Base-by-base conservation (phyloP, 2,797 vertebrate genomes). In the Mormyrops boulengeri region DNA sequence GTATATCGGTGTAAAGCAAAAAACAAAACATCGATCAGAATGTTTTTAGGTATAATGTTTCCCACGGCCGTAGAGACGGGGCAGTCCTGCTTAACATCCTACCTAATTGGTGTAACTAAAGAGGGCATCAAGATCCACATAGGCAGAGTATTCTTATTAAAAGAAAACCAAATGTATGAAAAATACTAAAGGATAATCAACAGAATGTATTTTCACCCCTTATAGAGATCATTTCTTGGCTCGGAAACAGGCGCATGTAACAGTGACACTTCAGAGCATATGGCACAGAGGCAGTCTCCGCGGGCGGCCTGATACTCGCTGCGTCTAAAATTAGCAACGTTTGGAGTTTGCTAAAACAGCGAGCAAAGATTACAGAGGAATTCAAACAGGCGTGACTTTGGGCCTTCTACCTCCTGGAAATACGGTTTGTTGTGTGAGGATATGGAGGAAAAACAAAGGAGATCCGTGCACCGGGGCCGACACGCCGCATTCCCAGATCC, bases 321-420 rank as follows among this genome's bases (percentile, higher is more conserved):
- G 55, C 19, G 88, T 60, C 89, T 90, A 92, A 91, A 92, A 91
- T 90, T 92, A 91, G 92, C 90, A 62, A 77, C 41, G 77, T 85
- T 89, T 90, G 88, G 88, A 87, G 88, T 88, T 88, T 66, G 88
- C 90, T 89, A 86, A 90, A 47, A 86, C 73, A 50, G 80, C 49
- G 34, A 91, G 90, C 52, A 89, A 89, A 84, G 90, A 92, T 92
- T 89, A 91, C 69, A 47, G 87, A 50, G 87, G 55, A 86, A 91
- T 91, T 53, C 73, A 53, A 88, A 89, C 89, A 89, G 34, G 52
- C 52, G 60, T 55, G 26, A 82, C 66, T 88, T 44, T 44, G 73
- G 55, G 22, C 66, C 77, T 62, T 38, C 12, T 69, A 22, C 41
- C 52, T 77, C 34, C 80, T 66, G 38, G 69, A 38, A 87, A 47